phyloP scores from a whole-genome alignment of 2,797 vertebrate genomes.

The Danio choprae region DNA sequence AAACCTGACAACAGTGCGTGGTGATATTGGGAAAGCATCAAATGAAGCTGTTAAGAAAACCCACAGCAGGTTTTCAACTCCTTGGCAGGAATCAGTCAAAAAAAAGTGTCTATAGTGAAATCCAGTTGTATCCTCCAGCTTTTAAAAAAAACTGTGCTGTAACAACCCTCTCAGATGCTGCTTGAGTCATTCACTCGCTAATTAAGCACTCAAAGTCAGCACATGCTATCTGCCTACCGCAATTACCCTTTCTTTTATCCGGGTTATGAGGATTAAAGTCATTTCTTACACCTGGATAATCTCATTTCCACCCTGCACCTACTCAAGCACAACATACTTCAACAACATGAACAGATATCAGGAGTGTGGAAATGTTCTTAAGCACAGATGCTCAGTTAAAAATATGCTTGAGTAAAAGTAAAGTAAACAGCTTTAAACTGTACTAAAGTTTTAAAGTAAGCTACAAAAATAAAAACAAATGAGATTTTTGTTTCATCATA shows the following conservation, averaged over 20 bases:
- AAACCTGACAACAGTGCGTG: background rate
- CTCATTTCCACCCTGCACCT: background rate
- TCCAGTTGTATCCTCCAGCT: background rate
- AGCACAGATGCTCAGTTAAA: too few species aligned
- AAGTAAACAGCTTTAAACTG: too few species aligned
- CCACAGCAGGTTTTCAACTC: slow-evolving; percentile 7
- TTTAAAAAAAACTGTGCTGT: background rate
- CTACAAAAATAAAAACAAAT: too few species aligned
- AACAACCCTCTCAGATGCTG: slow-evolving; percentile 8
- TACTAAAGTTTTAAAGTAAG: too few species aligned
- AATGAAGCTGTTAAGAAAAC: slow-evolving; percentile 1
- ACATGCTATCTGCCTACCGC: slow-evolving; percentile 4
- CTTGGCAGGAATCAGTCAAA: background rate
- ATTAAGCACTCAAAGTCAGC: slow-evolving; percentile 24
- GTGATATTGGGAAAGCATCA: background rate
- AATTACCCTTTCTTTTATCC: background rate
- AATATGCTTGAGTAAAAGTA: too few species aligned
- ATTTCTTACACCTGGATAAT: slow-evolving; percentile 8
- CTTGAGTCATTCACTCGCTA: slow-evolving; percentile 4
- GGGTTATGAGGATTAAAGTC: background rate
- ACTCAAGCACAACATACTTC: background rate
- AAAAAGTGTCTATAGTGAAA: background rate
- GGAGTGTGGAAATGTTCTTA: too few species aligned
- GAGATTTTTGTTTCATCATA: too few species aligned
- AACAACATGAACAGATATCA: too few species aligned